Evolutionary conservation across 1,140 invertebrate species (phyloP).

Genomic region (Sitophilus oryzae): DNA sequence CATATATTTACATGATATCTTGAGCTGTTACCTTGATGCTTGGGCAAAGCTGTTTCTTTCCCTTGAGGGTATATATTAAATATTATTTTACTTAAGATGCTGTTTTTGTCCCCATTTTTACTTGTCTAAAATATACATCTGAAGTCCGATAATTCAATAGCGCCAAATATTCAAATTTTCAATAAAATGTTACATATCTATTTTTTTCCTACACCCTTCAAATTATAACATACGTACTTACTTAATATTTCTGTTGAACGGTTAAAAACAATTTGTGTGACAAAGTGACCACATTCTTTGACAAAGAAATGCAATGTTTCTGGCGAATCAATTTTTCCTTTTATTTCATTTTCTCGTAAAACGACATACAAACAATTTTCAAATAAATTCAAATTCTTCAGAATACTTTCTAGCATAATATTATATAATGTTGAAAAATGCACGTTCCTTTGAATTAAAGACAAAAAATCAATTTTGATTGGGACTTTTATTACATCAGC

Average conservation of each 20-base stretch:
- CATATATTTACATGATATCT: no score
- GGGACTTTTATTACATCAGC: slow-evolving; percentile 50
- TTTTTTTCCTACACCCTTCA: background rate
- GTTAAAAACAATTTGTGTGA: slow-evolving; percentile 65
- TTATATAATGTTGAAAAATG: slow-evolving; percentile 60
- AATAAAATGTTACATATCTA: slow-evolving; percentile 5
- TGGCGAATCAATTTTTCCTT: slow-evolving; percentile 40
- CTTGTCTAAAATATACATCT: no score
- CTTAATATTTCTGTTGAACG: slow-evolving; percentile 51
- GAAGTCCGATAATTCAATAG: slow-evolving; percentile 26
- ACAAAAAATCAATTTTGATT: slow-evolving; percentile 62
- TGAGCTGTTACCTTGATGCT: no score
- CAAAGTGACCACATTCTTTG: slow-evolving; percentile 62
- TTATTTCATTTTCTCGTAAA: slow-evolving; percentile 21
- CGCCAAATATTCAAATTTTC: slow-evolving; percentile 8
- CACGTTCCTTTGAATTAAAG: slow-evolving; percentile 60
- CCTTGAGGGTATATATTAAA: no score
- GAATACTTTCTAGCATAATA: slow-evolving; percentile 66
- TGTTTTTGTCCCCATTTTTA: no score
- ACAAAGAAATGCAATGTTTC: slow-evolving; percentile 61
- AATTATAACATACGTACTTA: slow-evolving; percentile 16
- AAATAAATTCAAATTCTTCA: slow-evolving; percentile 59
- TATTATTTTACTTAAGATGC: no score
- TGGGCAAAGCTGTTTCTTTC: no score
- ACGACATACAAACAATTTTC: slow-evolving; percentile 44